Base-by-base conservation (phyloP, 2,888 invertebrate species). In the Drosophila incognita region DNA sequence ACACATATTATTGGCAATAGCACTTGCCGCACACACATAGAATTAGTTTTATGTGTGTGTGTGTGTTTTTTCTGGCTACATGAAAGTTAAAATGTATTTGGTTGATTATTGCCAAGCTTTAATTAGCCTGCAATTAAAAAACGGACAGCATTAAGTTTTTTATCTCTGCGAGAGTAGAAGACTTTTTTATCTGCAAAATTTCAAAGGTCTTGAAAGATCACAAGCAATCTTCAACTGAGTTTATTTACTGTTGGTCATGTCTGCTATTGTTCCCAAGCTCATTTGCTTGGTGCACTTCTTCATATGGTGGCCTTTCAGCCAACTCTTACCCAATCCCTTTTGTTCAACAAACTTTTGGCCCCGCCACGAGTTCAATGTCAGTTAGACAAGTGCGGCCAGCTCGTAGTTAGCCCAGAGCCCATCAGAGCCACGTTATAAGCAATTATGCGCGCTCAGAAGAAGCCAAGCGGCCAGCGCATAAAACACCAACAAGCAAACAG, bases 381-480 rank as follows among this genome's bases (percentile, higher is more conserved):
- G 79, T 59, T 71, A 63, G 80, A 68, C 83, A 83, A 85, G 82
- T 83, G 84, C 79, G 63, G 29, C 61, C 60, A 60, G 62, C 69
- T 35, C 36, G 63, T 53, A 71, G 53, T 68, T 33, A 68, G 67
- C 57, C 31, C 51, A 48, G 59, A 65, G 82, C 70, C 71, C 84
- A 76, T 84, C 74, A 73, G 74, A 85, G 86, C 78, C 86, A 83
- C 81, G 83, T 83, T 83, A 85, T 83, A 85, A 82, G 53, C 84
- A 83, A 82, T 83, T 84, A 83, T 73, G 80, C 53, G 63, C 52
- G 64, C 42, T 53, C 54, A 68, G 62, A 40, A 63, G 52, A 38
- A n/a, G 18, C 10, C 27, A 62, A 72, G 69, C 69, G 56, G 66
- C 67, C 81, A 48, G 72, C 56, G 71, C 78, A 80, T 83, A 85